phyloP scores from a whole-genome alignment of 2,113 vertebrate species.

The Clarias macrocephalus region DNA sequence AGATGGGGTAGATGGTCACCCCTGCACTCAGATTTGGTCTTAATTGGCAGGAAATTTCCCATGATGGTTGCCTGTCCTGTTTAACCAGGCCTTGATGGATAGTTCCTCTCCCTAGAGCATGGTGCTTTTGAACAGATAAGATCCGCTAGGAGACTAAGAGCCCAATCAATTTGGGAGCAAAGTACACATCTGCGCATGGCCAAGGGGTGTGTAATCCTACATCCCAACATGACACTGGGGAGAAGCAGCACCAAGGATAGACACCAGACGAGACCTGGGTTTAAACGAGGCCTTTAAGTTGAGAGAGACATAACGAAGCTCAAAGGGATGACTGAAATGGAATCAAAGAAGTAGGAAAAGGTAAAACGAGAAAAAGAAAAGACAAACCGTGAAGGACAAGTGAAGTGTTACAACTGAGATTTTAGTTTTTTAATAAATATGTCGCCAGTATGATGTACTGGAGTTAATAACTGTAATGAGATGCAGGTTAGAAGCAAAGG shows the following conservation, averaged over 20 bases:
- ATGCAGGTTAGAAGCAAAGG: slow-evolving; percentile 46
- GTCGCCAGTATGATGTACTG: background rate
- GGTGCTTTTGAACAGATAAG: slow-evolving; percentile 48
- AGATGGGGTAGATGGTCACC: background rate
- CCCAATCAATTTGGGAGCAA: slow-evolving; percentile 63
- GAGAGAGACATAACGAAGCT: background rate
- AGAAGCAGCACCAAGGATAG: slow-evolving; percentile 13
- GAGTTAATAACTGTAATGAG: slow-evolving; percentile 49
- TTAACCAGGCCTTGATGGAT: slow-evolving; percentile 36
- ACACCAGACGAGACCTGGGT: background rate
- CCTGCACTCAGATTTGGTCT: background rate
- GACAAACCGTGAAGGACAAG: background rate
- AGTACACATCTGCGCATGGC: slow-evolving; percentile 48
- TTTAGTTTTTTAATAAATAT: slow-evolving; percentile 18
- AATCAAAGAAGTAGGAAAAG: background rate
- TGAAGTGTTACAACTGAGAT: slow-evolving; percentile 6
- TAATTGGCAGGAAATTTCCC: slow-evolving; percentile 18
- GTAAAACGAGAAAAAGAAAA: background rate
- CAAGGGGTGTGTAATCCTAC: slow-evolving; percentile 27
- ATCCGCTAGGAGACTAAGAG: slow-evolving; percentile 53
- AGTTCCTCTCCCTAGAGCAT: slow-evolving; percentile 36
- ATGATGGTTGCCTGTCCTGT: slow-evolving; percentile 25
- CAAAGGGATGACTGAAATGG: background rate
- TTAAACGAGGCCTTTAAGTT: background rate
- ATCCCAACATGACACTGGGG: slow-evolving; percentile 21